These are phyloP conservation scores for Calameuta pallipes DNA, from an alignment of 2,888 invertebrate species.

Conservation along the genomic window DNA sequence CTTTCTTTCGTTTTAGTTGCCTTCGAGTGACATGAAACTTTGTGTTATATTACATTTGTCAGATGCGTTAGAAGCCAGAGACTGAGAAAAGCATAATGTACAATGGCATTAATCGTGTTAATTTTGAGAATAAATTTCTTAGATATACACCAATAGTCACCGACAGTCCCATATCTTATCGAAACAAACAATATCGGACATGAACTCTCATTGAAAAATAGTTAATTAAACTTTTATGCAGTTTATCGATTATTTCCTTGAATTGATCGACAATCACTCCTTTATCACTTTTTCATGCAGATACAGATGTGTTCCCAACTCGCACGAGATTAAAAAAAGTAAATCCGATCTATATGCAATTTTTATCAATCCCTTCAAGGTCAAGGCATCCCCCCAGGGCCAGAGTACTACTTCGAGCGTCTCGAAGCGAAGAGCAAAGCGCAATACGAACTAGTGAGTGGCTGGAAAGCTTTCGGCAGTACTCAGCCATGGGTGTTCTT, in stretches of 20 bases:
- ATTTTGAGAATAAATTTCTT: background rate
- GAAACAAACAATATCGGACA: background rate
- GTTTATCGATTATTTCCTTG: background rate
- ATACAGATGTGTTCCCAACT: conserved; percentile 61
- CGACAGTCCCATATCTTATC: background rate
- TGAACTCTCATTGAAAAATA: background rate
- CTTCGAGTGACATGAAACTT: background rate
- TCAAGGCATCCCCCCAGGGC: background rate
- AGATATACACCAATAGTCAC: background rate
- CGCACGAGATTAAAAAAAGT: conserved; percentile 29
- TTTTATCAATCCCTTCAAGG: background rate
- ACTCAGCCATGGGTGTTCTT: background rate
- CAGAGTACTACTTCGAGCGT: background rate
- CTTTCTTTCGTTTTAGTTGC: background rate
- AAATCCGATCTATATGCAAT: background rate
- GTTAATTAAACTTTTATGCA: background rate
- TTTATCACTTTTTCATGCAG: conserved; percentile 36
- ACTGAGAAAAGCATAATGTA: background rate
- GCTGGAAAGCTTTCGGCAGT: background rate
- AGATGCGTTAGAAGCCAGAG: background rate
- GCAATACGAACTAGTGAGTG: background rate
- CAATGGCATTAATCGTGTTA: background rate
- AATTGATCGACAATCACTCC: conserved; percentile 60
- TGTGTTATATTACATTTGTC: background rate
- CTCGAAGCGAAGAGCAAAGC: background rate